A percentile compares a stretch with the other conserved stretches of the same genome.
These are phyloP conservation scores for Aporophyla nigra DNA, from an alignment of 2,888 invertebrate genomes.

Conservation along the genomic window DNA sequence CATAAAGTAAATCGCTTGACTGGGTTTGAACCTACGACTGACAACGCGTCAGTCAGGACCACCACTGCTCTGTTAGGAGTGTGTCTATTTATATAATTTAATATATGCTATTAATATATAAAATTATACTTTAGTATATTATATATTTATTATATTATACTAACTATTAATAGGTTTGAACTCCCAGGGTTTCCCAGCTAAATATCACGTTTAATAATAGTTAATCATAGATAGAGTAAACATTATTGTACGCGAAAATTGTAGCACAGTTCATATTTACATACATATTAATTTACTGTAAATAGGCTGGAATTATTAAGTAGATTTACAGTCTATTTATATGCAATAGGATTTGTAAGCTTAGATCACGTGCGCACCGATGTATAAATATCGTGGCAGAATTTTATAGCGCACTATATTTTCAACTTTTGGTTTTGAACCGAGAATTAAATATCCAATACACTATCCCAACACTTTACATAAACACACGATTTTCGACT, in stretches of 20 bases:
- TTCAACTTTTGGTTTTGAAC: too few relatives aligned
- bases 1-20: too few relatives aligned
- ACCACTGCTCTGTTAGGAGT: not conserved
- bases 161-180: not conserved
- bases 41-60: too few relatives aligned
- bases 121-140: too few relatives aligned
- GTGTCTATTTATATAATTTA: not conserved
- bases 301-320: not conserved
- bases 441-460: too few relatives aligned
- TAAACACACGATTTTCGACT: too few relatives aligned
- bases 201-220: constrained; percentile 11
- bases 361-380: too few relatives aligned
- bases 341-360: not conserved
- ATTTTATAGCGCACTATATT: too few relatives aligned
- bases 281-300: not conserved
- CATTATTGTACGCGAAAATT: not conserved
- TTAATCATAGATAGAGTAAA: not conserved
- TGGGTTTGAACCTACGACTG: too few relatives aligned
- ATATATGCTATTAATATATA: not conserved
- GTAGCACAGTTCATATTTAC: constrained; percentile 4
- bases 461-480: too few relatives aligned
- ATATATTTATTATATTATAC: not conserved
- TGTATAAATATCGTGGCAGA: too few relatives aligned
- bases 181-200: not conserved
- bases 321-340: not conserved